Evolutionary conservation across 2,113 vertebrate species (phyloP).

Genomic region (Naja naja): DNA sequence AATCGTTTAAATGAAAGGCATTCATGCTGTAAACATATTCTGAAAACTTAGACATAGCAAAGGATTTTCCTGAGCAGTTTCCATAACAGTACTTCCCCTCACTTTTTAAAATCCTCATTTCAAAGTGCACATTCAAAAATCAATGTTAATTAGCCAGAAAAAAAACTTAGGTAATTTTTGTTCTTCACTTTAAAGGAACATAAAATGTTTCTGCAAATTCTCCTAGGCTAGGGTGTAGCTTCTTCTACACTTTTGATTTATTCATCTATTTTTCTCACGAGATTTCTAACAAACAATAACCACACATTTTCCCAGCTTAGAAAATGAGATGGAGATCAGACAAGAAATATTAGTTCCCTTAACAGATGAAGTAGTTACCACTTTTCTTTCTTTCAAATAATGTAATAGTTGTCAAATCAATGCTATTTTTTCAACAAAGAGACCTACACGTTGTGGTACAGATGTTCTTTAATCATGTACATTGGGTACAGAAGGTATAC

Average conservation of each 20-base stretch:
- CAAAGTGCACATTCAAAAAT: background rate
- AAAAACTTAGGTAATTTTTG: background rate
- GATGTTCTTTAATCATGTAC: background rate
- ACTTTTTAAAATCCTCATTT: background rate
- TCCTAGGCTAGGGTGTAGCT: constrained; percentile 17
- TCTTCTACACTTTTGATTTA: background rate
- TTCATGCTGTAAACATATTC: constrained; percentile 41
- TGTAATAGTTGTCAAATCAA: background rate
- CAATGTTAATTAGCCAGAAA: constrained; percentile 1
- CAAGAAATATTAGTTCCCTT: background rate
- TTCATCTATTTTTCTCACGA: background rate
- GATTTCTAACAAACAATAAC: background rate
- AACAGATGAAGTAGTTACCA: background rate
- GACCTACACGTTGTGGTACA: background rate
- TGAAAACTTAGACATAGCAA: constrained; percentile 37
- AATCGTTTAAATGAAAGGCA: constrained; percentile 59
- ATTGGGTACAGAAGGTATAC: background rate
- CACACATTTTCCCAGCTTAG: constrained; percentile 2
- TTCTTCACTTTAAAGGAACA: background rate
- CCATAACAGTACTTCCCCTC: background rate
- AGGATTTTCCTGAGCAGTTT: constrained; percentile 19
- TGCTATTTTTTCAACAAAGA: background rate
- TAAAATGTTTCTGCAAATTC: constrained; percentile 13
- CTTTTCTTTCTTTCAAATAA: background rate
- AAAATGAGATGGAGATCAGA: background rate